These are phyloP conservation scores for Cheilosia pagana DNA, from an alignment of 2,888 invertebrate genomes.

Conservation along the genomic window DNA sequence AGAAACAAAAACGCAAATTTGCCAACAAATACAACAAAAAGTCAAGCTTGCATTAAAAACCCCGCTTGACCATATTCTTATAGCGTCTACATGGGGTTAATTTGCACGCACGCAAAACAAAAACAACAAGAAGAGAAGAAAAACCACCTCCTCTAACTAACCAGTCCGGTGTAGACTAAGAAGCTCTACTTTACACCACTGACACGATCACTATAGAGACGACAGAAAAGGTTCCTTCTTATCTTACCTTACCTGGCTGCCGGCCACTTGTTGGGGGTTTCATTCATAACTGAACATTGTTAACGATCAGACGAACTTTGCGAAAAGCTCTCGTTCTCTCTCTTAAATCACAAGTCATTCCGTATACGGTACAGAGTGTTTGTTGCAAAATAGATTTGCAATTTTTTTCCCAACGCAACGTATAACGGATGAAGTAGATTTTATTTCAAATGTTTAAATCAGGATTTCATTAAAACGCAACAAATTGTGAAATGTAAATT, in stretches of 20 bases:
- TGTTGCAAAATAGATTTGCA: slow-evolving; percentile 39
- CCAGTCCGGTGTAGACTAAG: slow-evolving; percentile 41
- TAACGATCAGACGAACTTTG: slow-evolving; percentile 81
- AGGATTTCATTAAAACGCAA: slow-evolving; percentile 38
- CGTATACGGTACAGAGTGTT: slow-evolving; percentile 53
- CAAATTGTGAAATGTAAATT: slow-evolving; percentile 36
- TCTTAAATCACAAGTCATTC: slow-evolving; percentile 72
- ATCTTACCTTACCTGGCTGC: slow-evolving; percentile 78
- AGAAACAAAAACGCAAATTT: slow-evolving; percentile 26
- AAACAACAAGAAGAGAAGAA: not conserved
- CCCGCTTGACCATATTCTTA: slow-evolving; percentile 1
- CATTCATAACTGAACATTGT: slow-evolving; percentile 83
- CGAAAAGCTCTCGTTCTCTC: slow-evolving; percentile 76
- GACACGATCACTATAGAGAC: slow-evolving; percentile 35
- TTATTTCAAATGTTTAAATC: slow-evolving; percentile 31
- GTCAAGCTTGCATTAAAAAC: slow-evolving; percentile 29
- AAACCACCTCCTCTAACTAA: slow-evolving; percentile 34
- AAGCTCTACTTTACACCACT: slow-evolving; percentile 42
- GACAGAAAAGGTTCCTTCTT: slow-evolving; percentile 68
- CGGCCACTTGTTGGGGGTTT: slow-evolving; percentile 79
- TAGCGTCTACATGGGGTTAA: slow-evolving; percentile 32
- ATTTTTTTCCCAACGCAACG: slow-evolving; percentile 42
- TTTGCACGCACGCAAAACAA: slow-evolving; percentile 33
- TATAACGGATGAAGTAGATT: slow-evolving; percentile 73
- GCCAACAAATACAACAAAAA: slow-evolving; percentile 14